Conservation (phyloP, 2,797 vertebrate species). For the Dermochelys coriacea region DNA sequence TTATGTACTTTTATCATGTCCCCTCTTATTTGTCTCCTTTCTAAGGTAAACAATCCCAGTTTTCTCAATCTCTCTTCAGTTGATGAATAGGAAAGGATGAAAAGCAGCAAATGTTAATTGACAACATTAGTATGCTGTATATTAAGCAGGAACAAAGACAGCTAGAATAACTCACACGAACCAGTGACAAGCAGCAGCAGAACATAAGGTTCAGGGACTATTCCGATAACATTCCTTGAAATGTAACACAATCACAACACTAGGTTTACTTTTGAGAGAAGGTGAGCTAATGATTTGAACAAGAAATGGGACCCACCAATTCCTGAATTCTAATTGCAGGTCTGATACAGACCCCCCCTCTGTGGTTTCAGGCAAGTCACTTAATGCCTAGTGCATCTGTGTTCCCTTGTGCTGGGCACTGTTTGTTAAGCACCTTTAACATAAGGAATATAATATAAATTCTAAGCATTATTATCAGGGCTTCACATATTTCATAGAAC, state of each 20-base stretch:
- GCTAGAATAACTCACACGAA: neutral
- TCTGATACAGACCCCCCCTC: fast-evolving
- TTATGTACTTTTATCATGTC: neutral
- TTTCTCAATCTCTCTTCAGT: neutral
- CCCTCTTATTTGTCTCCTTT: neutral
- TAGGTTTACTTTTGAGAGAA: neutral
- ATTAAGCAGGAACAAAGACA: neutral
- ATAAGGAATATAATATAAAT: neutral
- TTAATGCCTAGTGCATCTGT: neutral
- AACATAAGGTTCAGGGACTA: neutral
- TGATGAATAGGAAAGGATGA: neutral
- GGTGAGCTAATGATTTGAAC: neutral
- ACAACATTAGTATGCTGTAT: neutral
- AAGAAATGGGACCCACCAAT: neutral
- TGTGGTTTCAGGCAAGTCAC: neutral
- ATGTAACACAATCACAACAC: neutral
- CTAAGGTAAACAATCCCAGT: neutral
- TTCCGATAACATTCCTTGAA: neutral
- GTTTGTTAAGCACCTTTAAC: neutral
- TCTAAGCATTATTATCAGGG: neutral
- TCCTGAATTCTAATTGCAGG: neutral
- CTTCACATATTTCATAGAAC: neutral
- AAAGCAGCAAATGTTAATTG: neutral
- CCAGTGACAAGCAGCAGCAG: neutral
- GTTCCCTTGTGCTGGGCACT: neutral